These are phyloP conservation scores for Butorides virescens DNA, from an alignment of 2,113 vertebrate genomes.

Conservation along the genomic window DNA sequence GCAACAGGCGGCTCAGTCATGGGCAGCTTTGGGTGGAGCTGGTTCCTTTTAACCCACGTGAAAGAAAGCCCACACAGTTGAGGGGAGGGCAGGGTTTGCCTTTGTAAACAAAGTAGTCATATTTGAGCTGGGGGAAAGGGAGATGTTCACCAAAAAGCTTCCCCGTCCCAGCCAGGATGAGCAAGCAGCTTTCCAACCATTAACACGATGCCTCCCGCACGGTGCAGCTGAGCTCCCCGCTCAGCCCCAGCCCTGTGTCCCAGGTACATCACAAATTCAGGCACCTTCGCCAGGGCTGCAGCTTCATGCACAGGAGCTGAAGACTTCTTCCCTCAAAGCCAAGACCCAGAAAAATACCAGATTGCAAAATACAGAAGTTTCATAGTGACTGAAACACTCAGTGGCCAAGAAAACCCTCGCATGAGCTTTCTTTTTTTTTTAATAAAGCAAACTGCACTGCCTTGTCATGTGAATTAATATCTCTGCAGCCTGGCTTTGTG, in stretches of 20 bases:
- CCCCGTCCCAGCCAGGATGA: neutral
- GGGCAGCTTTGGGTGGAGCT: neutral
- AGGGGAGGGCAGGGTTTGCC: neutral
- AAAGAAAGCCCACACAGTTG: neutral
- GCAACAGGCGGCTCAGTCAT: neutral
- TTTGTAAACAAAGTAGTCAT: neutral
- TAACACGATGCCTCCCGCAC: neutral
- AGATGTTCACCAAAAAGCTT: neutral
- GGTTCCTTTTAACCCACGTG: neutral
- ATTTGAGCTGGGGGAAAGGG: neutral
- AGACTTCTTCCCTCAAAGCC: neutral
- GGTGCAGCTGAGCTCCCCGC: neutral
- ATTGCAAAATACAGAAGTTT: neutral
- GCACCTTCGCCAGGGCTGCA: neutral
- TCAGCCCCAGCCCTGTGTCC: neutral
- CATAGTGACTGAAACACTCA: neutral
- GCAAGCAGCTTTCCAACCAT: neutral
- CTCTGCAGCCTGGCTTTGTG: neutral
- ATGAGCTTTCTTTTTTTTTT: neutral
- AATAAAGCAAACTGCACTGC: slow-evolving; percentile 23
- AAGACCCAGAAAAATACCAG: neutral
- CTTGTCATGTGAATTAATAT: slow-evolving; percentile 54
- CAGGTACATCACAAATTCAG: neutral
- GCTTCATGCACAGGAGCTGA: neutral
- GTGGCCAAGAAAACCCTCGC: neutral